Conservation (phyloP, 2,113 vertebrate genomes). For the Pelecanoides urinatrix region DNA sequence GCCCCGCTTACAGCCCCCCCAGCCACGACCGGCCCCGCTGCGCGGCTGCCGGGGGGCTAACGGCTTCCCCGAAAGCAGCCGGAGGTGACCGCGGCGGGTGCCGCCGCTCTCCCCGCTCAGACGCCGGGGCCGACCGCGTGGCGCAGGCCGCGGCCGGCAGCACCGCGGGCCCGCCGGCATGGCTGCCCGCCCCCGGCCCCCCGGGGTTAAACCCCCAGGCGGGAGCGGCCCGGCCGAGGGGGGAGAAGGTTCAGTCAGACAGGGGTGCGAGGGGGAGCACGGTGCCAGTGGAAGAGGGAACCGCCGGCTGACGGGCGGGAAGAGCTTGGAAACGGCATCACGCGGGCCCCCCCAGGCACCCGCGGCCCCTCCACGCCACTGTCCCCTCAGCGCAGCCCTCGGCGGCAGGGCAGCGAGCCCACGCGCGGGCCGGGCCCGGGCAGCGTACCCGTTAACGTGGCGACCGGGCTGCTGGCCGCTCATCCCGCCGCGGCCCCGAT, state of each 20-base stretch:
- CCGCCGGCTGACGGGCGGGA: too few species aligned
- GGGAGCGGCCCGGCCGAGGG: neutral
- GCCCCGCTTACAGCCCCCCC: neutral
- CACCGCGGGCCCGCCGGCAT: too few species aligned
- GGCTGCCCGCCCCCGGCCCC: too few species aligned
- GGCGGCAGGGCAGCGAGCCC: neutral
- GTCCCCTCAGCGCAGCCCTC: too few species aligned
- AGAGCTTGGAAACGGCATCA: neutral
- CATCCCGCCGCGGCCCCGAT: neutral
- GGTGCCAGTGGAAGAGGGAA: neutral
- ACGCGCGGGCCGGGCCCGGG: neutral
- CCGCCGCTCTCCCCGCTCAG: neutral
- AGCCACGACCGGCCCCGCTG: neutral
- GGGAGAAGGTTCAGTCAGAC: accelerated
- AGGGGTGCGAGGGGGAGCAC: neutral
- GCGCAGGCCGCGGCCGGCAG: neutral
- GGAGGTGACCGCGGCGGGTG: neutral
- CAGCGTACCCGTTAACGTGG: neutral
- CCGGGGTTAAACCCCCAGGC: neutral
- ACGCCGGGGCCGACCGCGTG: neutral
- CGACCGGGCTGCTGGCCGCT: neutral
- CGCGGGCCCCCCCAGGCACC: too few species aligned
- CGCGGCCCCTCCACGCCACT: neutral
- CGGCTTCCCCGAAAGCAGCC: too few species aligned
- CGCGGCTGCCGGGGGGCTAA: neutral